Evolutionary conservation across 1,140 invertebrate species (phyloP).

Genomic region (Pseudomyrmex cubaensis): DNA sequence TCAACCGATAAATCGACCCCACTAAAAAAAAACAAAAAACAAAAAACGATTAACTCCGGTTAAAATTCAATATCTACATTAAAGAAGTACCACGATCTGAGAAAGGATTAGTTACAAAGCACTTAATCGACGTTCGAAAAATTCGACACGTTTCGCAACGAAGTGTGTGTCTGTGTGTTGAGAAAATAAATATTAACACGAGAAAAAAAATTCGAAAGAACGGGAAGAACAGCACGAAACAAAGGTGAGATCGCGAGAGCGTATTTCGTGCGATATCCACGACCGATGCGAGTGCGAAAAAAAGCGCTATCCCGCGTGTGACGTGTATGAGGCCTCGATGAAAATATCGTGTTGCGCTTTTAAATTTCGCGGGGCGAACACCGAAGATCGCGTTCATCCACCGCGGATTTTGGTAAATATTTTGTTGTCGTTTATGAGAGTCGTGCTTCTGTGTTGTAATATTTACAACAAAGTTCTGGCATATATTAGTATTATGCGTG

Average conservation of each 20-base stretch:
- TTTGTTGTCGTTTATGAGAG: background rate
- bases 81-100: too few relatives aligned
- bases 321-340: background rate
- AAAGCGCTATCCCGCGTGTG: slow-evolving; percentile 9
- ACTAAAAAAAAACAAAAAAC: too few relatives aligned
- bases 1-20: too few relatives aligned
- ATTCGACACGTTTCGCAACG: too few relatives aligned
- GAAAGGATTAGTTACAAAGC: too few relatives aligned
- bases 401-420: slow-evolving; percentile 7
- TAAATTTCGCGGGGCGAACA: background rate
- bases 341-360: slow-evolving; percentile 21
- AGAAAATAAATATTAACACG: slow-evolving; percentile 19
- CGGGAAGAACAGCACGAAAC: background rate
- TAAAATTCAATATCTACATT: too few relatives aligned
- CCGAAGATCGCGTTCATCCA: background rate
- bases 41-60: too few relatives aligned
- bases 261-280: slow-evolving; percentile 13
- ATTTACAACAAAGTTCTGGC: background rate
- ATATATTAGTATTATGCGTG: slow-evolving; percentile 23
- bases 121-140: too few relatives aligned
- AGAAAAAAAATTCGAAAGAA: background rate
- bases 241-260: background rate
- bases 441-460: slow-evolving; percentile 3
- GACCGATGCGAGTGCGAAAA: background rate
- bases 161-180: slow-evolving; percentile 13